Evolutionary conservation across 2,113 vertebrate species (phyloP).

Genomic region (Motacilla tschutschensis): DNA sequence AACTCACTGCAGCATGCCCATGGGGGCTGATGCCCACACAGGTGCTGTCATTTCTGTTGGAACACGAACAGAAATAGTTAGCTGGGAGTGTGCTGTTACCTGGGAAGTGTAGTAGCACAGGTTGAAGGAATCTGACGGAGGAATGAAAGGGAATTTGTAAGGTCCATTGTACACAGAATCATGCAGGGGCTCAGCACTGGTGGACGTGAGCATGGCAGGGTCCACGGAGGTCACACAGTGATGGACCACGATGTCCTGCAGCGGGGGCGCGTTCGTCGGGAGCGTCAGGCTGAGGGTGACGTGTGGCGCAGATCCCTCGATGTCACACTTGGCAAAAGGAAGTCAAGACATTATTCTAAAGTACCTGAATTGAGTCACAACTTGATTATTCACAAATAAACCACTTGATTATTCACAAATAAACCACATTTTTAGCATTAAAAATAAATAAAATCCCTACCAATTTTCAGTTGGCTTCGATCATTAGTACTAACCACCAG

Average conservation of each 20-base stretch:
- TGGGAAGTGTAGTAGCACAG: slow-evolving; percentile 92
- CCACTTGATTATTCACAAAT: neutral
- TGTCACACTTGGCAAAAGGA: slow-evolving; percentile 81
- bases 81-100: slow-evolving; percentile 62
- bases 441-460: neutral
- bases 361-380: neutral
- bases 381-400: neutral
- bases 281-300: slow-evolving; percentile 87
- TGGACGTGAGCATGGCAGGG: slow-evolving; percentile 84
- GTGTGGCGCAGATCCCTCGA: slow-evolving; percentile 87
- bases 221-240: slow-evolving; percentile 90
- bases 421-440: neutral
- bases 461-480: neutral
- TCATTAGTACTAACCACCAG: neutral
- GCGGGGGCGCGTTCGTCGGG: slow-evolving; percentile 87
- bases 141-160: slow-evolving; percentile 92
- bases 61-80: neutral
- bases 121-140: slow-evolving; percentile 87
- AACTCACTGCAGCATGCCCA: neutral
- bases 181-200: slow-evolving; percentile 80
- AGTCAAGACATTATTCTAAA: neutral
- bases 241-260: slow-evolving; percentile 90
- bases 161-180: slow-evolving; percentile 87
- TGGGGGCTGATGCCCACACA: neutral
- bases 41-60: accelerated